Percentiles rank a stretch among this genome's conserved stretches.
Conservation (phyloP, 1,140 invertebrate species). For the Cyclina sinensis region DNA sequence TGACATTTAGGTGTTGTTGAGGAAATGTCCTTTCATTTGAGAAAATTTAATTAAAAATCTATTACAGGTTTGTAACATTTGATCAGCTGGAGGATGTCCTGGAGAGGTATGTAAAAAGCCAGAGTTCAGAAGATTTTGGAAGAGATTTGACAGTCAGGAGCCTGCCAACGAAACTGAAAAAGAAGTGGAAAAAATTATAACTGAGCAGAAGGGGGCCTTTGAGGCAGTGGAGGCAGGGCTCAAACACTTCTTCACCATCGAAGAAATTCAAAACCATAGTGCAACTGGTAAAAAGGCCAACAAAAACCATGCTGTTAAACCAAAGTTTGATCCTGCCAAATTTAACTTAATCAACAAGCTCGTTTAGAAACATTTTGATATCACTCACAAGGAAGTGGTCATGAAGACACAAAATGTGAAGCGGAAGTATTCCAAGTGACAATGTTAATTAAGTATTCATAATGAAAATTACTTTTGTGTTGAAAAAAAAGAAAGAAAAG, state of each 20-base stretch:
- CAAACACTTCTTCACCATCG: slow-evolving; percentile 31
- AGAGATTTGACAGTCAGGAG: slow-evolving; percentile 33
- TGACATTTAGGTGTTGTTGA: slow-evolving; percentile 45
- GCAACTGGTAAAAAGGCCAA: slow-evolving; percentile 46
- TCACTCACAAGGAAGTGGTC: slow-evolving; percentile 37
- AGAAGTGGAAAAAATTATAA: slow-evolving; percentile 42
- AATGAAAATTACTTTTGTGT: slow-evolving; percentile 39
- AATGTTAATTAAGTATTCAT: slow-evolving; percentile 34
- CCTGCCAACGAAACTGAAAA: slow-evolving; percentile 42
- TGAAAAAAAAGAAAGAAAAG: slow-evolving; percentile 36
- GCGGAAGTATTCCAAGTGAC: slow-evolving; percentile 38
- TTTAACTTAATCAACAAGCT: slow-evolving; percentile 37
- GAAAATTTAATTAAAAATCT: slow-evolving; percentile 44
- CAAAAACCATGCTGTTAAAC: slow-evolving; percentile 23
- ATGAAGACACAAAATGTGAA: slow-evolving; percentile 22
- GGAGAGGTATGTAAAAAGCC: slow-evolving; percentile 25
- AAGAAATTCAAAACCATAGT: slow-evolving; percentile 34
- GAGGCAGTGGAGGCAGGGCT: slow-evolving; percentile 48
- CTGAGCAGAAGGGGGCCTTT: slow-evolving; percentile 41
- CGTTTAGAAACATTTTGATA: slow-evolving; percentile 39
- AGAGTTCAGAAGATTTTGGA: slow-evolving; percentile 34
- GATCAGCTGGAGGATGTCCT: slow-evolving; percentile 31
- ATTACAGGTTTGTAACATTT: slow-evolving; percentile 38
- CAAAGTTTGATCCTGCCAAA: slow-evolving; percentile 24
- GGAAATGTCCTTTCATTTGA: slow-evolving; percentile 43